phyloP scores from a whole-genome alignment of 2,797 vertebrate genomes.

The Manis pentadactyla region DNA sequence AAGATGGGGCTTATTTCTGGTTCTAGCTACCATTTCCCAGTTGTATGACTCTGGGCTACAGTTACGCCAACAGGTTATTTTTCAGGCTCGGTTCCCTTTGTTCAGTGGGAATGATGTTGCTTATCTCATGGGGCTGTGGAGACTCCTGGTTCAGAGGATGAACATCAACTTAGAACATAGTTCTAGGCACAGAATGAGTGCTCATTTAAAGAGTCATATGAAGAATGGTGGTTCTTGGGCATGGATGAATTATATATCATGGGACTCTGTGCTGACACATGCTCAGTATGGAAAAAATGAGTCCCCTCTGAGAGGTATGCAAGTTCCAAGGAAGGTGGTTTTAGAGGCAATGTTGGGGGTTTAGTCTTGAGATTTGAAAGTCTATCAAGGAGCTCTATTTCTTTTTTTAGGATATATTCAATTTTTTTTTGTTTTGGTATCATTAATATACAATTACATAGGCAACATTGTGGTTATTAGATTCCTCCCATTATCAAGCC shows the following conservation, averaged over 20 bases:
- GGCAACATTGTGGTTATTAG: too few species aligned
- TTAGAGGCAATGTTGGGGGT: not conserved
- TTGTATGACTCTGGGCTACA: not conserved
- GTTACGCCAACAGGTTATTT: not conserved
- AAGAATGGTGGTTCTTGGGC: not conserved
- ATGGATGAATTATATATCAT: not conserved
- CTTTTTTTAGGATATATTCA: too few species aligned
- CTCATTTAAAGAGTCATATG: not conserved
- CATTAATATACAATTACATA: too few species aligned
- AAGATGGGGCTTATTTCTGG: not conserved
- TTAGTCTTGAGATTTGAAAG: not conserved
- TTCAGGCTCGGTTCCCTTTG: not conserved
- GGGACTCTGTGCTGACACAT: not conserved
- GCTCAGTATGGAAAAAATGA: not conserved
- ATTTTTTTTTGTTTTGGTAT: too few species aligned
- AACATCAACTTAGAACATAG: not conserved
- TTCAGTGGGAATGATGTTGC: not conserved
- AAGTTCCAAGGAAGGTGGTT: not conserved
- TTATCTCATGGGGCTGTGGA: not conserved
- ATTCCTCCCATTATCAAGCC: too few species aligned
- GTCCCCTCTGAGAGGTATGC: not conserved
- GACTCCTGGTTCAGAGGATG: not conserved
- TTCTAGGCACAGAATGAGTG: not conserved
- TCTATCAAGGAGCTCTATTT: not conserved
- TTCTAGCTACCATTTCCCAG: not conserved